Conservation (phyloP, 2,888 invertebrate genomes). For the Acanthosepion lycidas region DNA sequence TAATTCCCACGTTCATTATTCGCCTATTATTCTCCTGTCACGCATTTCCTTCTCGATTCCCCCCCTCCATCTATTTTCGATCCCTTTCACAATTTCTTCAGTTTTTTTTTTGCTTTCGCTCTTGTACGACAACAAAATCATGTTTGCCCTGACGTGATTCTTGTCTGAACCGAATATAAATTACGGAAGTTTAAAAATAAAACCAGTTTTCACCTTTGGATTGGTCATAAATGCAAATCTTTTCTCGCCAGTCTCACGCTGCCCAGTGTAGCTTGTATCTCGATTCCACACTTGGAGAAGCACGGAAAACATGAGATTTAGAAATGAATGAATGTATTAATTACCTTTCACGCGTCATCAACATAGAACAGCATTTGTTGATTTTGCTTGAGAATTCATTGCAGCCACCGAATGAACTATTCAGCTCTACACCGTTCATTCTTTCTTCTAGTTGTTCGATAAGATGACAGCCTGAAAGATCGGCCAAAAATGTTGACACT, state of each 20-base stretch:
- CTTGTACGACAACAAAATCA: conserved; percentile 33
- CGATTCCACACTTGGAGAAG: not conserved
- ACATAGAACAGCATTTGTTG: not conserved
- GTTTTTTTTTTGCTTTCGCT: not conserved
- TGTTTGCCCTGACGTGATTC: conserved; percentile 7
- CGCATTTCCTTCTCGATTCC: not conserved
- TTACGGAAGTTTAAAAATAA: conserved; percentile 8
- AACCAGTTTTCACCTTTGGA: not conserved
- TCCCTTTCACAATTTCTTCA: not conserved
- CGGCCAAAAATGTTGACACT: no score
- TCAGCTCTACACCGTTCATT: no score
- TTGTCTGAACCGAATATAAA: not conserved
- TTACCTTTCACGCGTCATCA: no score
- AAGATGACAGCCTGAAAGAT: no score
- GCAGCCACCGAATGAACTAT: no score
- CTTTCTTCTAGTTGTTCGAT: no score
- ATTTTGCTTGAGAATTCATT: not conserved
- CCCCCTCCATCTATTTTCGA: not conserved
- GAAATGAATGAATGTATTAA: no score
- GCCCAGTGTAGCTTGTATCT: not conserved
- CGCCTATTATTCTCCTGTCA: not conserved
- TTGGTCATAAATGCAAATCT: not conserved
- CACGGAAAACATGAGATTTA: not conserved
- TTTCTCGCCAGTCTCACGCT: not conserved
- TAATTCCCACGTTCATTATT: not conserved